phyloP scores from a whole-genome alignment of 2,113 vertebrate species.

The Notechis scutatus region DNA sequence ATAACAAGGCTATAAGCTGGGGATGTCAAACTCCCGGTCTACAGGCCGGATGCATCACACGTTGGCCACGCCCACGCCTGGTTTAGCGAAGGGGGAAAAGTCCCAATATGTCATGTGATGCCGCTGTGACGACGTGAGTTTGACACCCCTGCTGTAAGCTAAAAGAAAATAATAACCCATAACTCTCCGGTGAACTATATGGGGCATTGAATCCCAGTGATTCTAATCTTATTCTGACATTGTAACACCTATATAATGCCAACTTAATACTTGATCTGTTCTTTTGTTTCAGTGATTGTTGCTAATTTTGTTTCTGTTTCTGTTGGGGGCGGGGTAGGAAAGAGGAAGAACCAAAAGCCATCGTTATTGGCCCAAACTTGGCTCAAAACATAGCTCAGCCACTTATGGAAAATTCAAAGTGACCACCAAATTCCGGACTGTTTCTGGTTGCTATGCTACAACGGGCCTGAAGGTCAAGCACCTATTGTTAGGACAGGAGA shows the following conservation, averaged over 20 bases:
- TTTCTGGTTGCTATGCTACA: conserved; percentile 83
- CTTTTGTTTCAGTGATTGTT: conserved; percentile 6
- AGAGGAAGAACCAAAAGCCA: conserved; percentile 81
- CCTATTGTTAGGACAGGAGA: conserved; percentile 79
- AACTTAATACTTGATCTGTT: neutral
- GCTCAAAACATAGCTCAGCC: conserved; percentile 82
- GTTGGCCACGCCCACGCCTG: too few species aligned
- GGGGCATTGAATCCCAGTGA: neutral
- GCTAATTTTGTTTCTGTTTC: neutral
- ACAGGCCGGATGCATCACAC: too few species aligned
- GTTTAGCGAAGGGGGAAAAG: too few species aligned
- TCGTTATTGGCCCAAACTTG: conserved; percentile 84
- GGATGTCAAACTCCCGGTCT: too few species aligned
- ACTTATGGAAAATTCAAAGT: conserved; percentile 87
- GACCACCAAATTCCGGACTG: conserved; percentile 84
- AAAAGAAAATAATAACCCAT: neutral
- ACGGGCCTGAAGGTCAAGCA: conserved; percentile 85
- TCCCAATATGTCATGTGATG: too few species aligned
- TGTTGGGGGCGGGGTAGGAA: conserved; percentile 64
- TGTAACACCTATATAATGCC: neutral
- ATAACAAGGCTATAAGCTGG: neutral
- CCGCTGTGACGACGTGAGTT: too few species aligned
- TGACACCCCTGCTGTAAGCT: neutral
- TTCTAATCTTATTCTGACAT: neutral
- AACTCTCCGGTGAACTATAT: neutral